Evolutionary conservation across 64 coral and sea anemone species (phyloP).

Genomic region (Actinia tenebrosa): DNA sequence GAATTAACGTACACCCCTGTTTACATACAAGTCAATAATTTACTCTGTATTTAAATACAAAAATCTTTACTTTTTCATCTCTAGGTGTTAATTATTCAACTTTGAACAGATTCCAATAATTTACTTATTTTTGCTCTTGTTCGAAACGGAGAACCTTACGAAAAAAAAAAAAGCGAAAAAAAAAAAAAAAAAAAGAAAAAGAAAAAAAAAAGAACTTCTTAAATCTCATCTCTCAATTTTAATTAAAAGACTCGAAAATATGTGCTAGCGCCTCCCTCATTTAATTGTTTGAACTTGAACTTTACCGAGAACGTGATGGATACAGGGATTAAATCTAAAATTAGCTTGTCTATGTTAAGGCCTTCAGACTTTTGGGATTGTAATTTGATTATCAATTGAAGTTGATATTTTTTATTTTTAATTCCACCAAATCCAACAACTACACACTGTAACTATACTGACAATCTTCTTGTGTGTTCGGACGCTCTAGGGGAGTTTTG

Average conservation of each 20-base stretch:
- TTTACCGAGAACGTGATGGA: background rate
- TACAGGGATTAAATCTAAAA: background rate
- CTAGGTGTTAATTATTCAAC: too few relatives aligned
- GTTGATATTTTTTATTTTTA: background rate
- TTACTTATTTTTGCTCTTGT: too few relatives aligned
- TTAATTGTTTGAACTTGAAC: slow-evolving; percentile 7
- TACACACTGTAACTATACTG: background rate
- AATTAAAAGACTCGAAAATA: background rate
- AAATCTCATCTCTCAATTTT: background rate
- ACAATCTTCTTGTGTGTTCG: background rate
- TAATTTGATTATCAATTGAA: background rate
- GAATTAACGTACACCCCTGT: too few relatives aligned
- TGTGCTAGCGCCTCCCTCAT: background rate
- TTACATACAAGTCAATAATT: too few relatives aligned
- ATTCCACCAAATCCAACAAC: background rate
- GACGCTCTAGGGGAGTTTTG: background rate
- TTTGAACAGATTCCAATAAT: too few relatives aligned
- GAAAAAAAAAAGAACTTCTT: background rate
- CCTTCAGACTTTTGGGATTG: background rate
- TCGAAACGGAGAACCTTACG: too few relatives aligned
- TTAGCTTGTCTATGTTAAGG: background rate
- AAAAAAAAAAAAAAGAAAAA: background rate
- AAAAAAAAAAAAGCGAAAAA: too few relatives aligned
- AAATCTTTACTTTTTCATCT: too few relatives aligned
- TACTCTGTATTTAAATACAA: too few relatives aligned